Conservation (phyloP, 2,797 vertebrate genomes). For the Gambelia wislizenii region DNA sequence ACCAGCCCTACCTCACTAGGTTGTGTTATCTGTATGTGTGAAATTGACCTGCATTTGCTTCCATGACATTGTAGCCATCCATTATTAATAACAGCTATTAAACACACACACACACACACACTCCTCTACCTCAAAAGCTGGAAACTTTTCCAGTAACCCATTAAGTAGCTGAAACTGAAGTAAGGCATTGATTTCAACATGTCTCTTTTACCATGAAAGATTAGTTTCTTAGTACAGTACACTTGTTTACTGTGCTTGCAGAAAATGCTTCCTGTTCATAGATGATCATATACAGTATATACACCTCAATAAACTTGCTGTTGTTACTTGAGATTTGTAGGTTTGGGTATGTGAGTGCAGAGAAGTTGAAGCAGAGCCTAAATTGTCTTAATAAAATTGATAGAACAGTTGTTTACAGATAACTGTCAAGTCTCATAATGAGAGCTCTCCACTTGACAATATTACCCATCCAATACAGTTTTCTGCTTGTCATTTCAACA, state of each 20-base stretch:
- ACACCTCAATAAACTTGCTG: not conserved
- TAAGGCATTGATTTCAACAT: not conserved
- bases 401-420: slow-evolving; percentile 2
- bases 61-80: not conserved
- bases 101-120: not conserved
- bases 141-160: not conserved
- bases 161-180: not conserved
- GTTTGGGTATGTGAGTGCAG: not conserved
- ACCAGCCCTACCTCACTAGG: not conserved
- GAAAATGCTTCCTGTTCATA: not conserved
- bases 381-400: not conserved
- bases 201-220: not conserved
- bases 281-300: not conserved
- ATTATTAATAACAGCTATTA: not conserved
- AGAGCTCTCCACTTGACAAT: not conserved
- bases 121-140: not conserved
- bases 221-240: not conserved
- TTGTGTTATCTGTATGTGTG: not conserved
- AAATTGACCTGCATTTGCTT: not conserved
- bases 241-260: not conserved
- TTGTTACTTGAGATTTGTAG: not conserved
- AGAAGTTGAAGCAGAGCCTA: not conserved
- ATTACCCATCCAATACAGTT: slow-evolving; percentile 10
- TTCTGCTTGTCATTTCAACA: slow-evolving; percentile 37
- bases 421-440: slow-evolving; percentile 16